Percentiles rank a stretch among this genome's conserved stretches.
These are phyloP conservation scores for Argyresthia goedartella DNA, from an alignment of 2,888 invertebrate genomes.

Conservation along the genomic window DNA sequence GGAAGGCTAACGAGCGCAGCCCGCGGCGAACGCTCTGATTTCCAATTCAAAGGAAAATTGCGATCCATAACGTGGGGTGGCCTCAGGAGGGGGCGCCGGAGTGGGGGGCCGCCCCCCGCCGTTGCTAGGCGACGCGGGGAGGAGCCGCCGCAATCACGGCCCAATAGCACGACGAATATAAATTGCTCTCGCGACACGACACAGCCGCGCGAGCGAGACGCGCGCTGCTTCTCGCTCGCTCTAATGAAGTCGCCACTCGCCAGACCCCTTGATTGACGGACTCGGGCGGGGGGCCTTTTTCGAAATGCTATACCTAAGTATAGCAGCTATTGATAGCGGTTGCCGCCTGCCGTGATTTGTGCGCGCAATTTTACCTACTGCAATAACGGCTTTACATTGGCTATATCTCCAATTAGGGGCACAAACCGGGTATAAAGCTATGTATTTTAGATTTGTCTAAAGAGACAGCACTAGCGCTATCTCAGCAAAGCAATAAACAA, in stretches of 20 bases:
- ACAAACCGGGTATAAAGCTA: neutral
- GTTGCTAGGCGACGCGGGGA: slow-evolving; percentile 76
- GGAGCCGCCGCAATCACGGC: slow-evolving; percentile 72
- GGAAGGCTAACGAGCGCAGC: slow-evolving; percentile 56
- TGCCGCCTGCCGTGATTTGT: slow-evolving; percentile 44
- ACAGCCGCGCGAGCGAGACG: slow-evolving; percentile 47
- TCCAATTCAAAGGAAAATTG: slow-evolving; percentile 73
- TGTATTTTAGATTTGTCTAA: neutral
- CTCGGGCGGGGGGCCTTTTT: slow-evolving; percentile 43
- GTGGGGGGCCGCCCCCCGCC: slow-evolving; percentile 47
- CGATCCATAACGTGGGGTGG: slow-evolving; percentile 62
- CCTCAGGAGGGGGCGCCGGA: slow-evolving; percentile 24
- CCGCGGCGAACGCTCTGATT: slow-evolving; percentile 65
- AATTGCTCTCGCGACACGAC: slow-evolving; percentile 67
- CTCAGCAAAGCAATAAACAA: neutral
- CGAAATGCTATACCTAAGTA: slow-evolving; percentile 42
- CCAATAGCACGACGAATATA: slow-evolving; percentile 72
- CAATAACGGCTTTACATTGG: slow-evolving; percentile 25
- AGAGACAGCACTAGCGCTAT: too few relatives aligned
- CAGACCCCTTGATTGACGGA: slow-evolving; percentile 63
- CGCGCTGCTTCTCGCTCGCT: slow-evolving; percentile 30
- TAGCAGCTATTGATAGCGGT: slow-evolving; percentile 42
- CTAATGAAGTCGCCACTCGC: slow-evolving; percentile 64
- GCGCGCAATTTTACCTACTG: slow-evolving; percentile 29
- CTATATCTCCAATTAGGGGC: slow-evolving; percentile 7